These are phyloP conservation scores for Trisateles emortualis DNA, from an alignment of 2,888 invertebrate genomes.

Conservation along the genomic window DNA sequence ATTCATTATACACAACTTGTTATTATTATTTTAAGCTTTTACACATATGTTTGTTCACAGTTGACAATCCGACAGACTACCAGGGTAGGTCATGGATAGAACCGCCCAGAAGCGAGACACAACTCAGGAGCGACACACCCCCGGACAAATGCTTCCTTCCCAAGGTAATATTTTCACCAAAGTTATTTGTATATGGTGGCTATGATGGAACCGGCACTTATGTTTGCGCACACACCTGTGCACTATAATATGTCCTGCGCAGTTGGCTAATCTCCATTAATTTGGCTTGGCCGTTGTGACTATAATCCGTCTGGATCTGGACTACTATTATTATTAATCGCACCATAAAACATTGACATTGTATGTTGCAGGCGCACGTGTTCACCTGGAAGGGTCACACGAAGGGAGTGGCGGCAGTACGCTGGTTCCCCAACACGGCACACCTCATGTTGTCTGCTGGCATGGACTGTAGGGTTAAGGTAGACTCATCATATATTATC, in stretches of 20 bases:
- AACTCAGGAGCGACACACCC: slow-evolving; percentile 89
- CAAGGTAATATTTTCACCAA: slow-evolving; percentile 83
- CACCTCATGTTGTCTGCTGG: slow-evolving; percentile 98
- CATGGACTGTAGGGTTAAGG: slow-evolving; percentile 99
- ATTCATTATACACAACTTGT: no score
- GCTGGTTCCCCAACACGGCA: slow-evolving; percentile 97
- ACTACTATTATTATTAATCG: no score
- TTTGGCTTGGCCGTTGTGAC: no score
- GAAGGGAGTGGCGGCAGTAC: slow-evolving; percentile 97
- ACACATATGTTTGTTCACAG: slow-evolving; percentile 82
- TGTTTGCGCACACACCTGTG: no score
- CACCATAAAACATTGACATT: no score
- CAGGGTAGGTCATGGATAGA: slow-evolving; percentile 98
- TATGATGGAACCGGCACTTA: no score
- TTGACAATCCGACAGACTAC: slow-evolving; percentile 97
- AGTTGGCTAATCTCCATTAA: no score
- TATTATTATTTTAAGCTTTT: no score
- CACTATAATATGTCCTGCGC: no score
- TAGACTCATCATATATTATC: no score
- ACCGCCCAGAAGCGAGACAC: slow-evolving; percentile 92
- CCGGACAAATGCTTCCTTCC: slow-evolving; percentile 98
- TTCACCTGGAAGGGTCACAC: slow-evolving; percentile 99
- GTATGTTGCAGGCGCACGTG: slow-evolving; percentile 89
- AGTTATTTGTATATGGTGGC: background rate
- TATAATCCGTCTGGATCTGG: slow-evolving; percentile 34